Conservation (phyloP, 2,797 vertebrate species). For the Fratercula arctica region DNA sequence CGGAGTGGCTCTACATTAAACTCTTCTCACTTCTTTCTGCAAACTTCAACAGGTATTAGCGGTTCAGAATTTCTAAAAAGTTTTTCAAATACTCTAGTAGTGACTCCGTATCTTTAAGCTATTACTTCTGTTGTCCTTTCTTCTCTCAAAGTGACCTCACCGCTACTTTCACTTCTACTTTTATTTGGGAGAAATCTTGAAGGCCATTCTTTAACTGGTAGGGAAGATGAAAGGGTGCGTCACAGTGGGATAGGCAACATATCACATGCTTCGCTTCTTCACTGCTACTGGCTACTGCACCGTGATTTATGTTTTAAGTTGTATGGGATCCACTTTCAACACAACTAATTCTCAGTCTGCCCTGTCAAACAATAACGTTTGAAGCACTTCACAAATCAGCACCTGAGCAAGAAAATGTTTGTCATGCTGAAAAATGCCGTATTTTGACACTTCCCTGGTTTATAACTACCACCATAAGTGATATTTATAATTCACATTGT, state of each 20-base stretch:
- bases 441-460: background rate
- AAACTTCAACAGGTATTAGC: background rate
- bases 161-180: background rate
- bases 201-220: background rate
- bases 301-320: background rate
- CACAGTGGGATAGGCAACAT: background rate
- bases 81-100: background rate
- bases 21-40: background rate
- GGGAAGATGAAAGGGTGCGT: background rate
- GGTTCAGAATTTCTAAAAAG: background rate
- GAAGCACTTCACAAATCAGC: background rate
- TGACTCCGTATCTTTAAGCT: background rate
- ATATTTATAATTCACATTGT: background rate
- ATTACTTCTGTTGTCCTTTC: background rate
- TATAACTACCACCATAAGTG: background rate
- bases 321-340: background rate
- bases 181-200: background rate
- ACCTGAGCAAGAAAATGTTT: background rate
- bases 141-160: background rate
- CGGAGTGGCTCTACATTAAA: background rate
- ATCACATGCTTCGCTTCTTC: background rate
- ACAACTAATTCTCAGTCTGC: background rate
- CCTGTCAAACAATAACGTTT: background rate
- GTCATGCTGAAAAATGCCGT: background rate
- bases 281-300: background rate